Percentiles rank a stretch among this genome's conserved stretches.
phyloP scores from a whole-genome alignment of 2,888 invertebrate species.

The Arrhopalites spinosus region DNA sequence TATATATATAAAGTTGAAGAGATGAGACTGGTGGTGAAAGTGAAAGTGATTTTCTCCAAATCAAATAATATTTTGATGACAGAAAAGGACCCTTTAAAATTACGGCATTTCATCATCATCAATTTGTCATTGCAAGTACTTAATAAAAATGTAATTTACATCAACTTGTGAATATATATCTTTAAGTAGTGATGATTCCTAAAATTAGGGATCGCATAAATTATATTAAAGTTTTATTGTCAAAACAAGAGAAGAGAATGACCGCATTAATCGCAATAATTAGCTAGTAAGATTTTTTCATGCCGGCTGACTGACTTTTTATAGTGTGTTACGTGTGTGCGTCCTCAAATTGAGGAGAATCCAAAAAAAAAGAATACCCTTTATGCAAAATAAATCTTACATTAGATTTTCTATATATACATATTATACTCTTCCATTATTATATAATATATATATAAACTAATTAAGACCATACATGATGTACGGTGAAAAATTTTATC shows the following conservation, averaged over 20 bases:
- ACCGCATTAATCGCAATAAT: constrained; percentile 35
- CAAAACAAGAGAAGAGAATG: constrained; percentile 18
- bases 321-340: neutral
- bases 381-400: neutral
- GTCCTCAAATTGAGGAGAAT: neutral
- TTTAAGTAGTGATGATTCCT: constrained; percentile 3
- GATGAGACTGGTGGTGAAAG: neutral
- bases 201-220: neutral
- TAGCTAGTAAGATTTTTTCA: constrained; percentile 21
- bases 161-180: neutral
- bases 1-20: too few relatives aligned
- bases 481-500: neutral
- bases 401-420: too few relatives aligned
- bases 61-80: neutral
- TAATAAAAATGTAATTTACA: neutral
- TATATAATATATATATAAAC: neutral
- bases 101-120: too few relatives aligned
- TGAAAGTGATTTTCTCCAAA: neutral
- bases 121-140: too few relatives aligned
- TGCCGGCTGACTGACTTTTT: constrained; percentile 22
- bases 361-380: neutral
- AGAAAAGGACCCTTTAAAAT: neutral
- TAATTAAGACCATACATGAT: neutral
- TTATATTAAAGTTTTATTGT: neutral
- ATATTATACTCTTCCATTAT: neutral